Conservation (phyloP, 2,113 vertebrate species). For the Ameiurus melas region DNA sequence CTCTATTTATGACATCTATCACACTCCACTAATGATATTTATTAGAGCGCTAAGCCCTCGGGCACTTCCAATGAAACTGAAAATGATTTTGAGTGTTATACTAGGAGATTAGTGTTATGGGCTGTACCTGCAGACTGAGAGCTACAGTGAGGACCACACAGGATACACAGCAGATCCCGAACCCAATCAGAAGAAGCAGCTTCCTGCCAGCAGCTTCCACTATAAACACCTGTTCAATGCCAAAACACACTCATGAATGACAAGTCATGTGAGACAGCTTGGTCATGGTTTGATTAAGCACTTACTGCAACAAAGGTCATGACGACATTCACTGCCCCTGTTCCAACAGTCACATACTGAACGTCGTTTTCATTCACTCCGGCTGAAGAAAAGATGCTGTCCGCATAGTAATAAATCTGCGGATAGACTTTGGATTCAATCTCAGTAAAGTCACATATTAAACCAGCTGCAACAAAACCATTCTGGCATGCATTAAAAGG, state of each 20-base stretch:
- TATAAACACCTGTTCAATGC: slow-evolving; percentile 81
- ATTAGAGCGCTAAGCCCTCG: slow-evolving; percentile 11
- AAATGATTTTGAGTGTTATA: slow-evolving; percentile 1
- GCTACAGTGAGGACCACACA: slow-evolving; percentile 80
- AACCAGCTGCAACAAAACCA: background rate
- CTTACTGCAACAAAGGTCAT: slow-evolving; percentile 84
- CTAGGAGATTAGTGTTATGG: background rate
- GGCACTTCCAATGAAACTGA: slow-evolving; percentile 24
- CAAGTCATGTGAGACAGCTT: background rate
- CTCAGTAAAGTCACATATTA: slow-evolving; percentile 7
- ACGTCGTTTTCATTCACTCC: slow-evolving; percentile 72
- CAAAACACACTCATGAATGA: slow-evolving; percentile 8
- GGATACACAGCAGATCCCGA: slow-evolving; percentile 77
- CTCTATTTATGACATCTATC: slow-evolving; percentile 40
- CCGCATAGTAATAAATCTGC: slow-evolving; percentile 94
- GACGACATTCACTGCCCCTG: slow-evolving; percentile 84
- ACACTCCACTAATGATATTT: slow-evolving; percentile 19
- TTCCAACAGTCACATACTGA: slow-evolving; percentile 88
- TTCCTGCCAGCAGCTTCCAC: slow-evolving; percentile 84
- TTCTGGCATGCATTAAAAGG: background rate
- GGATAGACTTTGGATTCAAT: slow-evolving; percentile 22
- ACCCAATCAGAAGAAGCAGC: slow-evolving; percentile 83
- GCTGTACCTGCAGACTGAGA: slow-evolving; percentile 82
- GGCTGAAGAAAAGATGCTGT: slow-evolving; percentile 81
- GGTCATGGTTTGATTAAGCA: background rate